Conservation (phyloP, 2,113 vertebrate genomes). For the Dendropsophus ebraccatus region DNA sequence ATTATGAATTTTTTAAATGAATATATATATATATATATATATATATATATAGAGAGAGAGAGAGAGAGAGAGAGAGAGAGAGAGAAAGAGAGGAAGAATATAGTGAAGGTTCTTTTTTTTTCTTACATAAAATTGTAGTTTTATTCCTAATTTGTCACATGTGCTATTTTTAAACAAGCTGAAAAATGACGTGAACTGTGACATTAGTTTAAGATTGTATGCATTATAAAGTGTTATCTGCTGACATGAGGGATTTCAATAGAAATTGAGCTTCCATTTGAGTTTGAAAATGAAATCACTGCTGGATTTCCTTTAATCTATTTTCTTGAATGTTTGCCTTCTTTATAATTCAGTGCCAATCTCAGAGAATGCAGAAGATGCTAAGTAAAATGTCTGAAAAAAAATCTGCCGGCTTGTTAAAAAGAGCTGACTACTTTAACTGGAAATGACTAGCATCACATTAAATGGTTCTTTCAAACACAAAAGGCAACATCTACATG, state of each 20-base stretch:
- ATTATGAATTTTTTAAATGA: too few species aligned
- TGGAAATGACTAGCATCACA: conserved; percentile 31
- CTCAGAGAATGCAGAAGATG: conserved; percentile 29
- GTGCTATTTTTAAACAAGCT: conserved; percentile 7
- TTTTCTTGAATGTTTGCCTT: conserved; percentile 49
- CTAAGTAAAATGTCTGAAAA: conserved; percentile 29
- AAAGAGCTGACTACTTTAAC: conserved; percentile 30
- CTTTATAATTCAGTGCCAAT: conserved; percentile 51
- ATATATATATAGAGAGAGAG: too few species aligned
- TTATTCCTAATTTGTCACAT: background rate
- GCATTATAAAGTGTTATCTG: conserved; percentile 44
- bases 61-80: too few species aligned
- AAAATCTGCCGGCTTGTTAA: conserved; percentile 19
- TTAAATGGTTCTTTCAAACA: conserved; percentile 51
- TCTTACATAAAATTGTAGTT: background rate
- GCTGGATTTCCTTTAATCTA: conserved; percentile 51
- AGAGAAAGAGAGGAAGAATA: too few species aligned
- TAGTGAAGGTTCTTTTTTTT: too few species aligned
- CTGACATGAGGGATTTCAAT: conserved; percentile 44
- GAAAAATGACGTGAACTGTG: conserved; percentile 34
- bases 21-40: too few species aligned
- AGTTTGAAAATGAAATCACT: conserved; percentile 46
- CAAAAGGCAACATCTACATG: conserved; percentile 19
- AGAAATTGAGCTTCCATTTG: conserved; percentile 49
- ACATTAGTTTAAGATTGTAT: conserved; percentile 34